These are phyloP conservation scores for Potamilus streckersoni DNA, from an alignment of 1,140 invertebrate genomes.

Conservation along the genomic window DNA sequence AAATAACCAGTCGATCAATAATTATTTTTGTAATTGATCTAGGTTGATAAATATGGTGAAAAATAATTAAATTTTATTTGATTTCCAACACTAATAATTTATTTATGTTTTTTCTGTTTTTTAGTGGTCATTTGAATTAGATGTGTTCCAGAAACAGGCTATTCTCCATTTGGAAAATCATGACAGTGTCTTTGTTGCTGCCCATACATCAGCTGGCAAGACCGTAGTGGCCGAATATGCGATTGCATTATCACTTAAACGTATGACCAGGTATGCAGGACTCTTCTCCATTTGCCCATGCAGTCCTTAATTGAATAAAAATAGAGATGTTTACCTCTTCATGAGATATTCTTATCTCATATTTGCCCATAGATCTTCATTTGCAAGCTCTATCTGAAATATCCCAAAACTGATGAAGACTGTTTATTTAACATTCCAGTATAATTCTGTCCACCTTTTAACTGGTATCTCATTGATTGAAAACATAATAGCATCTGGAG, in stretches of 20 bases:
- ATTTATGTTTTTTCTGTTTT: constrained; percentile 30
- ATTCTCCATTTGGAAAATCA: constrained; percentile 94
- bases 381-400: too few species aligned
- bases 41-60: too few species aligned
- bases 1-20: too few species aligned
- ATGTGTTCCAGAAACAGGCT: constrained; percentile 97
- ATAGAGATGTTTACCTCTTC: too few species aligned
- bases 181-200: constrained; percentile 97
- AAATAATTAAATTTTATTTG: too few species aligned
- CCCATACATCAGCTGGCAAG: constrained; percentile 99
- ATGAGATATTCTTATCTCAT: too few species aligned
- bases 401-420: too few species aligned
- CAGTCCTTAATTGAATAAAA: too few species aligned
- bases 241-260: constrained; percentile 88
- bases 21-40: background rate
- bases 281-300: background rate
- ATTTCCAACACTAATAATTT: background rate
- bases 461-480: background rate
- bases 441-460: background rate
- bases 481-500: too few species aligned
- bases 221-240: constrained; percentile 99
- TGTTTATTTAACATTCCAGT: background rate
- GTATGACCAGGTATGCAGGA: constrained; percentile 83
- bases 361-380: too few species aligned
- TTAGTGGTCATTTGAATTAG: constrained; percentile 91